Evolutionary conservation across 2,888 invertebrate genomes (phyloP).

Genomic region (Machimus atricapillus): DNA sequence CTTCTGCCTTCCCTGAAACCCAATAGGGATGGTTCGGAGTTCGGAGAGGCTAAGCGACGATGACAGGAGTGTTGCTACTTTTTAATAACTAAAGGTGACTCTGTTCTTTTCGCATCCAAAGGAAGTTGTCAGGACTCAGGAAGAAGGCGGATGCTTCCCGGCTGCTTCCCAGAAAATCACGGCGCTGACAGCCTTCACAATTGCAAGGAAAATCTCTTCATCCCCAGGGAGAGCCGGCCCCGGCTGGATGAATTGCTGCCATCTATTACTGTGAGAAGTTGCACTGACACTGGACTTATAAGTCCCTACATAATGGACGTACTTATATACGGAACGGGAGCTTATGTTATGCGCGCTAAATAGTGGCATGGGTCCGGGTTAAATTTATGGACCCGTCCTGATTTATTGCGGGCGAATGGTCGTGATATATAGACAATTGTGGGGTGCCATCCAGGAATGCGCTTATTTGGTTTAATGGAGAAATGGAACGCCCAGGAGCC

Average conservation of each 20-base stretch:
- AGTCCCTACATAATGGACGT: neutral
- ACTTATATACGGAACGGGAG: neutral
- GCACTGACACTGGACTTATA: neutral
- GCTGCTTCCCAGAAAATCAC: neutral
- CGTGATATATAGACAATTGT: neutral
- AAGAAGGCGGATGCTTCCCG: neutral
- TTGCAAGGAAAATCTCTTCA: neutral
- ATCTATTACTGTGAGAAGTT: neutral
- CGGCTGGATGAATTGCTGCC: neutral
- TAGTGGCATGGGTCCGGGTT: neutral
- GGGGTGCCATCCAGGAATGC: neutral
- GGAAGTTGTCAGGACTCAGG: neutral
- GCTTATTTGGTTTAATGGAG: neutral
- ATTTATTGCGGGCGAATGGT: neutral
- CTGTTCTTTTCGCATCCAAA: neutral
- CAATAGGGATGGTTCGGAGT: neutral
- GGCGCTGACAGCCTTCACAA: neutral
- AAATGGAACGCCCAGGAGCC: neutral
- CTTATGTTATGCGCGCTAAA: neutral
- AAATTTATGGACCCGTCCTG: neutral
- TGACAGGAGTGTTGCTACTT: neutral
- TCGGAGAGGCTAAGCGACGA: neutral
- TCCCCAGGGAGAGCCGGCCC: neutral
- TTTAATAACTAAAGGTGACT: neutral
- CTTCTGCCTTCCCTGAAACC: neutral